Conservation (phyloP, 2,888 invertebrate genomes). For the Barypeithes pellucidus region DNA sequence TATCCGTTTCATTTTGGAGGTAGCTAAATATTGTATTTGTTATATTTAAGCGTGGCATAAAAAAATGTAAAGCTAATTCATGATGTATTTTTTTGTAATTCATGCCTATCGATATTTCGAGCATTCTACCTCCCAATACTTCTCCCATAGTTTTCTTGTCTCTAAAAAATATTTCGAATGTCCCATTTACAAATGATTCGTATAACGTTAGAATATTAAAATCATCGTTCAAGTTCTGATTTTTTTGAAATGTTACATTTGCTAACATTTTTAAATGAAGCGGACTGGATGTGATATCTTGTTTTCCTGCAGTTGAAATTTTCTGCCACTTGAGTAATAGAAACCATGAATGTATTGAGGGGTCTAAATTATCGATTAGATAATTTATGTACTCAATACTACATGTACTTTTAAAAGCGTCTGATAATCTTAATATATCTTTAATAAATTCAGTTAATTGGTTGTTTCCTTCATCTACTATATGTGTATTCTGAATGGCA, state of each 20-base stretch:
- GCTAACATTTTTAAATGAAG: constrained; percentile 15
- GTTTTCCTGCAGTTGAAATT: background rate
- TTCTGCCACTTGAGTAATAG: constrained; percentile 2
- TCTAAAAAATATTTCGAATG: background rate
- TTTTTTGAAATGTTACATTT: background rate
- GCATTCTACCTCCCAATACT: background rate
- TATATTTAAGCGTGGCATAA: background rate
- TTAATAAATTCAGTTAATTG: background rate
- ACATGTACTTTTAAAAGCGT: background rate
- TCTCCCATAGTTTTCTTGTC: constrained; percentile 8
- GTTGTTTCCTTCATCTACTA: background rate
- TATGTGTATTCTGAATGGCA: background rate
- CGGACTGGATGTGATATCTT: background rate
- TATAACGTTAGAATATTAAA: background rate
- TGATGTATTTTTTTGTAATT: constrained; percentile 6
- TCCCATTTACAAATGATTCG: background rate
- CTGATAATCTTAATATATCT: background rate
- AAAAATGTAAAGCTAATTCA: background rate
- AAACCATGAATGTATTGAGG: background rate
- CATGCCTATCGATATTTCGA: background rate
- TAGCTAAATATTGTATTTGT: background rate
- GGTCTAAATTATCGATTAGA: constrained; percentile 8
- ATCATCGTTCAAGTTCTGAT: background rate
- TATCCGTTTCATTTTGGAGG: background rate
- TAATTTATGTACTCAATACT: constrained; percentile 1